Base-by-base conservation (phyloP, 2,113 vertebrate species). In the Scatophagus argus region DNA sequence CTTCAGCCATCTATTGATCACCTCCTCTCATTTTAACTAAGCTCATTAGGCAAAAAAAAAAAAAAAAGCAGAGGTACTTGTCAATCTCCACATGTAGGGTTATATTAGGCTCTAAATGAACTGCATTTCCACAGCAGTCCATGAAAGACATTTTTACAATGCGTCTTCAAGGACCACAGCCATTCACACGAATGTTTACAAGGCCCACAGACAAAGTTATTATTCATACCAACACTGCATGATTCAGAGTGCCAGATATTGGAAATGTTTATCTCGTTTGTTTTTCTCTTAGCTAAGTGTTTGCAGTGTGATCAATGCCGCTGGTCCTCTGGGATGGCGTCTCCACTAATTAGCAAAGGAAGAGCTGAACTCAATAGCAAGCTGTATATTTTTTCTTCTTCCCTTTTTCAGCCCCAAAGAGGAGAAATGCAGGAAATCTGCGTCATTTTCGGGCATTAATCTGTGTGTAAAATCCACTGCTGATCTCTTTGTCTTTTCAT, bases 221-320 rank as follows among this genome's bases (percentile, higher is more conserved):
- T 73, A 78, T 86, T 78, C 64, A 49, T 11, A 9, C 49, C 6
- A 23, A 49, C 32, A 14, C 61, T 14, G 65, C 10, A 29, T 27
- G 34, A 68, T 61, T 66, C 60, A 70, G 21, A 25, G 68, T 14
- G 74, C 29, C 64, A 71, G 81, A 77, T 36, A 52, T 23, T 21
- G 56, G 66, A 74, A 70, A 62, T 46, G 46, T 81, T 77, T 82
- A 64, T 78, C 83, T 68, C 27, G 27, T 83, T 74, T 80, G 59
- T 67, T 79, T 85, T 67, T 44, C 46, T 74, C 75, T 69, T 2
- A 4, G 49, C 21, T 23, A 61, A 85, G 70, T 81, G 83, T 78
- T 87, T 66, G 64, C 82, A 58, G 74, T 21, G 7, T 61, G 71
- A 88, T 89, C 83, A 87, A 84, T 82, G 79, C 70, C 61, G 70